Evolutionary conservation across 23 tunicate genomes (phyloP), one percentile per base, ranked within the genome.

Genomic region (Clavelina lepadiformis): DNA sequence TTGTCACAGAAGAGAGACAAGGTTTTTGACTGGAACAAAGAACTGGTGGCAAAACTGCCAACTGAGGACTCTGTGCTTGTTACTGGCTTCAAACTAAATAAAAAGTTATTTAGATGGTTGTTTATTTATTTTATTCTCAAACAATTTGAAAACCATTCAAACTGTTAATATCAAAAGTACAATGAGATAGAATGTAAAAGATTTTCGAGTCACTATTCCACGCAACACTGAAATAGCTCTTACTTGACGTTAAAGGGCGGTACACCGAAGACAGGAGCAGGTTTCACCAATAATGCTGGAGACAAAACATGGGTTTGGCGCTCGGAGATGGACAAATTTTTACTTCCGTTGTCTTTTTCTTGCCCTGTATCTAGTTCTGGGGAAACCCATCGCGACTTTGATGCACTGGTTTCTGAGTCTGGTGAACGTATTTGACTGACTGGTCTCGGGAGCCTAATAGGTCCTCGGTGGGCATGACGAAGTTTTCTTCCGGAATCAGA

Each of bases 251-350:
- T 56, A 45, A 62, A 82, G 22, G 89, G 74, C 0, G 89, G 65
- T 27, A 26, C 74, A 1, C 89, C 89, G 31, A 82, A 82, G 51
- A 82, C 89, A 2, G 89, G 80, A 3, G 74, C 51, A 32, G 52
- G 38, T 30, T 62, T 72, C 3, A 65, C 3, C 1, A 66, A 67
- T n/a, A 63, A n/a, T 13, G 57, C 15, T n/a, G 68, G 51, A 51
- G 76, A 15, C 3, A 57, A 4, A 35, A 66, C 72, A 45, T 56
- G 33, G 57, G 36, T 8, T 11, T 23, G 15, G 20, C 57, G 33
- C 36, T 4, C 3, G 56, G 57, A 26, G 33, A 57, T 35, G 51
- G 50, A 27, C 68, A 3, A 5, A 36, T 29, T 35, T 25, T 5
- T 6, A 11, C 25, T 11, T 35, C 24, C 3, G 33, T 2, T 28